A percentile compares a stretch with the other conserved stretches of the same genome.
Evolutionary conservation across 2,888 invertebrate genomes (phyloP).

Genomic region (Fragum fragum): DNA sequence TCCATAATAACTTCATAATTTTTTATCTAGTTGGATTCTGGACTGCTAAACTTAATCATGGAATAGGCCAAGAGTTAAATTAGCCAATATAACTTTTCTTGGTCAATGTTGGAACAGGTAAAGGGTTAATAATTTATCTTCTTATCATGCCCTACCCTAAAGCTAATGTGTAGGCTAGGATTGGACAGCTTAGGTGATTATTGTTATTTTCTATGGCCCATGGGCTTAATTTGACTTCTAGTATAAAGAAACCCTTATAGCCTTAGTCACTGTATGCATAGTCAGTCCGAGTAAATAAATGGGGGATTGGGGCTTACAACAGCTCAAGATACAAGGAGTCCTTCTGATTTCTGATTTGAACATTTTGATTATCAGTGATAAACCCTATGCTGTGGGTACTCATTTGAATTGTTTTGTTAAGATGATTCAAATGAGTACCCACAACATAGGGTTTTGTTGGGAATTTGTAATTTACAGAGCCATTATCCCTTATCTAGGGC

Average conservation of each 20-base stretch:
- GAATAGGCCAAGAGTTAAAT: too few relatives aligned
- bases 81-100: not conserved
- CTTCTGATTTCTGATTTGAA: too few relatives aligned
- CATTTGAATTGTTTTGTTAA: too few relatives aligned
- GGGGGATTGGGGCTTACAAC: not conserved
- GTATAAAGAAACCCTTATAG: constrained; percentile 1
- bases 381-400: too few relatives aligned
- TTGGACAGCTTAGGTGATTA: constrained; percentile 22
- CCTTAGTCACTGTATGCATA: not conserved
- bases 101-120: not conserved
- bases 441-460: too few relatives aligned
- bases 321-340: too few relatives aligned
- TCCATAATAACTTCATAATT: too few relatives aligned
- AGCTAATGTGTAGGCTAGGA: constrained; percentile 2
- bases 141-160: constrained; percentile 13
- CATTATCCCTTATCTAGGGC: not conserved
- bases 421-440: too few relatives aligned
- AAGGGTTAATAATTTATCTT: constrained; percentile 17
- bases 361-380: too few relatives aligned
- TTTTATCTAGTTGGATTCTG: too few relatives aligned
- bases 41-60: too few relatives aligned
- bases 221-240: not conserved
- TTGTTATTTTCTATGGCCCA: constrained; percentile 11
- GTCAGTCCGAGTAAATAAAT: not conserved
- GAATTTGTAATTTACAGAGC: too few relatives aligned